Conservation (phyloP, 37 sponge, comb jelly and placozoan genomes). For the Crambe crambe region DNA sequence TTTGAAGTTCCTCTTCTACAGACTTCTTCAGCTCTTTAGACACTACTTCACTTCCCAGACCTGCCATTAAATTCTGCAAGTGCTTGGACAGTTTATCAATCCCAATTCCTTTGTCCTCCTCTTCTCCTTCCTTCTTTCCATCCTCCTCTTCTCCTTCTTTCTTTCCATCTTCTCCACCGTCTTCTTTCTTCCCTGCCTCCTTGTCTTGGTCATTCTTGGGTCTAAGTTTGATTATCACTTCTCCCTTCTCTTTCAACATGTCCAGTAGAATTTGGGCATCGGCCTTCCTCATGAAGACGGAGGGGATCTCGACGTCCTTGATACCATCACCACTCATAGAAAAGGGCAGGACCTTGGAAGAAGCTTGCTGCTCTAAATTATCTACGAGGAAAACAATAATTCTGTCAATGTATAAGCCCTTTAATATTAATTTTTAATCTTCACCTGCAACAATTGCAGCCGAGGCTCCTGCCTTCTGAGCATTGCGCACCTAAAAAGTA, state of each 20-base stretch:
- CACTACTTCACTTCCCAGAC: not conserved
- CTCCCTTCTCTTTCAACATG: not conserved
- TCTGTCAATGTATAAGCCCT: not conserved
- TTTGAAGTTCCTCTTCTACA: not conserved
- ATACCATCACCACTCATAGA: conserved; percentile 69
- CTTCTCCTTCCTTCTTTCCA: not conserved
- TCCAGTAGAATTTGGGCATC: conserved; percentile 27
- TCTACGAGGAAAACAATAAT: not conserved
- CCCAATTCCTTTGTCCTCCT: too few species aligned
- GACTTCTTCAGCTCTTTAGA: not conserved
- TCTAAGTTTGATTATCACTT: not conserved
- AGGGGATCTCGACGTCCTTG: conserved; percentile 65
- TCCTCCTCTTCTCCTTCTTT: not conserved
- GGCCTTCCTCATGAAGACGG: conserved; percentile 61
- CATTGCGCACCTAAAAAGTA: conserved; percentile 53
- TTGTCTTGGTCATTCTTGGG: not conserved
- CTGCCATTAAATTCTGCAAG: not conserved
- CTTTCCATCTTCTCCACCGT: not conserved
- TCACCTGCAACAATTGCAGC: conserved; percentile 56
- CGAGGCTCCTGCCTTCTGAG: conserved; percentile 55
- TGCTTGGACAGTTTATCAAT: not conserved
- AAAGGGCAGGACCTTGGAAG: conserved; percentile 29
- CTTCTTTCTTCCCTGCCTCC: not conserved
- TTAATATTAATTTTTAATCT: not conserved
- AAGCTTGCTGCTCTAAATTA: conserved; percentile 2